phyloP scores from a whole-genome alignment of 1,140 invertebrate genomes.

The Meloidogyne hapla region DNA sequence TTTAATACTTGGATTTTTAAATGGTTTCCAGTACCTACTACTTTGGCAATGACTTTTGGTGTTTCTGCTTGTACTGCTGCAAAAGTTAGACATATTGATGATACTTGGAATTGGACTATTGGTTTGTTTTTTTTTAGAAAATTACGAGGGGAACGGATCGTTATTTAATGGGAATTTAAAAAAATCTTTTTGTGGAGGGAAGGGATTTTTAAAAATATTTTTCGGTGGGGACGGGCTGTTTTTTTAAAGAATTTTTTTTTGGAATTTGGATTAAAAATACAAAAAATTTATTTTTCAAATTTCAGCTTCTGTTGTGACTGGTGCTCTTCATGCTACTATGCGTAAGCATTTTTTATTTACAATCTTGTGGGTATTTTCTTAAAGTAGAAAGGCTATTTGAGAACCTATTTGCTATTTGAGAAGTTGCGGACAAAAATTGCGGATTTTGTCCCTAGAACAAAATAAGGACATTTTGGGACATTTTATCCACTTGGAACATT shows the following conservation, averaged over 20 bases:
- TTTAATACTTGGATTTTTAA: slow-evolving; percentile 34
- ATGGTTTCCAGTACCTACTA: slow-evolving; percentile 39
- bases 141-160: no score
- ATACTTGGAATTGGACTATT: slow-evolving; percentile 31
- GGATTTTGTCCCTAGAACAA: no score
- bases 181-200: neutral
- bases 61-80: slow-evolving; percentile 50
- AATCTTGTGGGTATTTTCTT: neutral
- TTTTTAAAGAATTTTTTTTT: no score
- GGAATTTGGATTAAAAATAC: no score
- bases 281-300: neutral
- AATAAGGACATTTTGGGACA: no score
- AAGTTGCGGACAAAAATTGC: no score
- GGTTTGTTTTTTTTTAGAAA: neutral
- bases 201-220: no score
- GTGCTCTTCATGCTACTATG: neutral
- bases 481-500: no score
- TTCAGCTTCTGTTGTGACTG: slow-evolving; percentile 6
- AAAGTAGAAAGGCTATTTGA: no score
- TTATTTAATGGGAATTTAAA: no score
- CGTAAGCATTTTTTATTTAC: neutral
- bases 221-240: no score
- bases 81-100: slow-evolving; percentile 52
- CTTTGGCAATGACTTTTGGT: slow-evolving; percentile 53
- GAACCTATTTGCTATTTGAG: no score